phyloP scores from a whole-genome alignment of 2,797 vertebrate species.

The Pseudochirops cupreus region DNA sequence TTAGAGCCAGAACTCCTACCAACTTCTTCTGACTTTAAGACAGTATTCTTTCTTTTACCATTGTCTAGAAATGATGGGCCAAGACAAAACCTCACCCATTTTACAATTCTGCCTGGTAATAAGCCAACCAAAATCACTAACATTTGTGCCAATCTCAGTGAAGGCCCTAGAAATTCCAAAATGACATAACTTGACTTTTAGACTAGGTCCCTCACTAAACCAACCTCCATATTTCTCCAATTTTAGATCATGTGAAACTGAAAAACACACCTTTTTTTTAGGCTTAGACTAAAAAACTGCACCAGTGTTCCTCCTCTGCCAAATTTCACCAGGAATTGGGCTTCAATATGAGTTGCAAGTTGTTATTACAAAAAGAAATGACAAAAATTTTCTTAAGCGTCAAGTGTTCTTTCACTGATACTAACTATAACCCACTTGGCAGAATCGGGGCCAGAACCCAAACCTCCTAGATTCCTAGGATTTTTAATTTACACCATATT shows the following conservation, averaged over 20 bases:
- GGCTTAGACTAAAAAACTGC: neutral
- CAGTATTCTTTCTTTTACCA: neutral
- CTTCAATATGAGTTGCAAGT: neutral
- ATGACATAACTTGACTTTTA: fast-evolving
- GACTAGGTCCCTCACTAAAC: neutral
- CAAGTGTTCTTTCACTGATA: neutral
- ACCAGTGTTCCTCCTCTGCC: neutral
- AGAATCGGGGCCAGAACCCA: neutral
- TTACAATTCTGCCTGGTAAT: neutral
- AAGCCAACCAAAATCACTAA: neutral
- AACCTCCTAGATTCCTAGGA: neutral
- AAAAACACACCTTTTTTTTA: neutral
- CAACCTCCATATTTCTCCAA: neutral
- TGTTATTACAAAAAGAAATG: neutral
- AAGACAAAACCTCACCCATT: fast-evolving
- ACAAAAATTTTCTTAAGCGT: neutral
- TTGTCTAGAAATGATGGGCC: fast-evolving
- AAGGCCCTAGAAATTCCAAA: neutral
- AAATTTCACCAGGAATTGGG: neutral
- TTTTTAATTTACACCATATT: neutral
- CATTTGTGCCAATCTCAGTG: neutral
- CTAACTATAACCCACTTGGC: neutral
- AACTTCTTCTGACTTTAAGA: neutral
- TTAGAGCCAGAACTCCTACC: neutral
- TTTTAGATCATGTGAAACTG: neutral